Conservation (phyloP, 2,888 invertebrate species). For the Eristalinus sepulchralis region DNA sequence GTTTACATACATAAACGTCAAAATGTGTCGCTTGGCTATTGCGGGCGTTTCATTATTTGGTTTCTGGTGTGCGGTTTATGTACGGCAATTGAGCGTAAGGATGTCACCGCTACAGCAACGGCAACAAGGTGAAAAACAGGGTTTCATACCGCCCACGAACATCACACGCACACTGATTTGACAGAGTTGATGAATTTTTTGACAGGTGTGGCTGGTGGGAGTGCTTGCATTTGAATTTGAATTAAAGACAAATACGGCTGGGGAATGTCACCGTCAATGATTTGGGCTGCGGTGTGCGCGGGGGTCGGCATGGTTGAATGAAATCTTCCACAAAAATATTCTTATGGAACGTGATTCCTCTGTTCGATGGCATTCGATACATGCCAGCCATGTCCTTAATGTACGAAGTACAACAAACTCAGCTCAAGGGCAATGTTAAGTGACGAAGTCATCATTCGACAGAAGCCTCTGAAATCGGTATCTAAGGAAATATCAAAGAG, state of each 20-base stretch:
- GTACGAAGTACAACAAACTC: no score
- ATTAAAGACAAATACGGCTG: not conserved
- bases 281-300: no score
- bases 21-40: constrained; percentile 53
- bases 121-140: not conserved
- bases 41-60: constrained; percentile 54
- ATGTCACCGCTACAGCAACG: not conserved
- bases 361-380: no score
- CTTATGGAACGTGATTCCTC: no score
- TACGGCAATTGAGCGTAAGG: constrained; percentile 9
- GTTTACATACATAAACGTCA: constrained; percentile 51
- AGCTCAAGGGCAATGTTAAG: not conserved
- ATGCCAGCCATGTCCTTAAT: no score
- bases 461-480: not conserved
- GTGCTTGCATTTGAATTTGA: not conserved
- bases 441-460: not conserved
- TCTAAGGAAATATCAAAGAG: not conserved
- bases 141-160: not conserved
- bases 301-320: no score
- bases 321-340: no score
- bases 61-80: constrained; percentile 42
- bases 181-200: not conserved
- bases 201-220: not conserved
- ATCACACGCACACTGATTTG: not conserved
- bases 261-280: no score